Base-by-base conservation (phyloP, 2,113 vertebrate species). In the Tachysurus vachellii region DNA sequence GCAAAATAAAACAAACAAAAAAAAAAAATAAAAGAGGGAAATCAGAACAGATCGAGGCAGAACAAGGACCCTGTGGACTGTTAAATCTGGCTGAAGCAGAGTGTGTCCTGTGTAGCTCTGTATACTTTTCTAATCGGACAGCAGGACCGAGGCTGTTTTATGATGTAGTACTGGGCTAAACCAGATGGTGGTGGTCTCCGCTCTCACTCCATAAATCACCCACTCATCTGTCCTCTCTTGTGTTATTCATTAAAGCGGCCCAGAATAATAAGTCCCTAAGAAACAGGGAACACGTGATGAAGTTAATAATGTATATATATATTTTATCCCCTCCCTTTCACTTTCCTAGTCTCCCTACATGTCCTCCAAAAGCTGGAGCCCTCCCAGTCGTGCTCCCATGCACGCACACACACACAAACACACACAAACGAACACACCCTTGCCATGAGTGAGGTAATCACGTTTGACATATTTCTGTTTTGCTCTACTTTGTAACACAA, bases 271-370 rank as follows among this genome's bases (percentile, higher is more conserved):
- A 95, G 94, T 96, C 95, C 95, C 95, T 87, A 87, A 95, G 95
- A 96, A 95, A 95, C 94, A 91, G 90, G 91, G 93, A 94, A 91
- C 94, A 95, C 94, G 94, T 94, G 94, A 96, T 95, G 93, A 95
- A 95, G 93, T 95, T 95, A 96, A 95, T 95, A 95, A 95, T 95
- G 94, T 95, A 96, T 95, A 95, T 95, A 95, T 95, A 94, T 91
- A 87, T 79, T 59, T 61, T 82, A 66, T 81, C 75, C 73, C 26
- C 66, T 70, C 66, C 68, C 59, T 80, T 76, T 83, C 83, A 54
- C 42, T 80, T n/a, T 36, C 61, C 50, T 31, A 59, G 85, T 83
- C 91, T 84, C 91, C 89, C 86, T 89, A 87, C 53, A 26, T 76
- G 73, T 66, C 68, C 83, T 89, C 86, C 88, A 89, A 86, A 89